Conservation (phyloP, 37 sponge, comb jelly and placozoan species). For the Oscarella lobularis region DNA sequence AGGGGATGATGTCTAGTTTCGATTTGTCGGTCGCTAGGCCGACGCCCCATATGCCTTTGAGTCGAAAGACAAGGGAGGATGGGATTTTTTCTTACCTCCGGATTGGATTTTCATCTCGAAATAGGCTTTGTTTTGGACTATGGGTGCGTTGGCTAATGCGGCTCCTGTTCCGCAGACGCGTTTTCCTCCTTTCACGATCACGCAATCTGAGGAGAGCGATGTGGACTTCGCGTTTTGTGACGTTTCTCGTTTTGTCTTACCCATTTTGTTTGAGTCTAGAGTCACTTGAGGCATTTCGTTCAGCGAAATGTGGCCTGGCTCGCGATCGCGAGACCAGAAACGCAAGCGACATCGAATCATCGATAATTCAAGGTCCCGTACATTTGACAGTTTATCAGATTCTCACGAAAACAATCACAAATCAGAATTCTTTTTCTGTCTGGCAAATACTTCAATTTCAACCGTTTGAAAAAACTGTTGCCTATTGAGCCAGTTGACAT, state of each 20-base stretch:
- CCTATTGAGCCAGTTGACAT: too few species aligned
- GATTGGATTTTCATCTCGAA: constrained; percentile 96
- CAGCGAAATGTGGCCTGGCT: neutral
- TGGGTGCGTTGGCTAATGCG: constrained; percentile 87
- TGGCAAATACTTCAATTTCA: too few species aligned
- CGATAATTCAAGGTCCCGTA: too few species aligned
- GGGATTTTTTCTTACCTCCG: constrained; percentile 42
- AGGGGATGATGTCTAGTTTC: constrained; percentile 67
- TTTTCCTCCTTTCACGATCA: constrained; percentile 82
- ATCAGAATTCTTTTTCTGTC: too few species aligned
- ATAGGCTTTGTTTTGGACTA: constrained; percentile 89
- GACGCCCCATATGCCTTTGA: constrained; percentile 90
- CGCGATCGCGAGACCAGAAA: neutral
- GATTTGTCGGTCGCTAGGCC: constrained; percentile 74
- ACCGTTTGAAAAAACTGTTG: too few species aligned
- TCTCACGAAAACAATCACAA: too few species aligned
- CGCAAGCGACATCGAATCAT: too few species aligned
- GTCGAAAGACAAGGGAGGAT: neutral
- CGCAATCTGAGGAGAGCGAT: constrained; percentile 59
- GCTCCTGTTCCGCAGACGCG: constrained; percentile 90
- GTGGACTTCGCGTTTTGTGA: too few species aligned
- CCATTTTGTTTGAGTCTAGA: constrained; percentile 2
- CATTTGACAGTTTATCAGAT: too few species aligned
- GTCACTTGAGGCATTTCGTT: neutral
- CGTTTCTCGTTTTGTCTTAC: too few species aligned